These are phyloP conservation scores for Sebastes hubbsi DNA, from an alignment of 2,797 vertebrate species.

Conservation along the genomic window DNA sequence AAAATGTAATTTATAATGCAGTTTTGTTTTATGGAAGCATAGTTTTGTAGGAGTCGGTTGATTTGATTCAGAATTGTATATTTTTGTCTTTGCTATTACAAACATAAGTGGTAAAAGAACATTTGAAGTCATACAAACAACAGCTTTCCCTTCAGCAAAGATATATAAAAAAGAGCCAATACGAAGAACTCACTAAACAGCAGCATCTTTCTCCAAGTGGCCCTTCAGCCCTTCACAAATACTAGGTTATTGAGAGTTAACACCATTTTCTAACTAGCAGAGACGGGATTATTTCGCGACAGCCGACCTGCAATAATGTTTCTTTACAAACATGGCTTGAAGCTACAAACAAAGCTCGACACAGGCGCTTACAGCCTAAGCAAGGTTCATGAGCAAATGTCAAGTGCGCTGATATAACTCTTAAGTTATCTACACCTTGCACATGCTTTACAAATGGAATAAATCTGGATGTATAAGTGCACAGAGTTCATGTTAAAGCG, in stretches of 20 bases:
- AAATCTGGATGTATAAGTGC: neutral
- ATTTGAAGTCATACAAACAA: neutral
- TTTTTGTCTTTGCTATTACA: neutral
- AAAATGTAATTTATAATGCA: no score
- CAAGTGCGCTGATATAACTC: constrained; percentile 39
- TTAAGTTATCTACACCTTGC: constrained; percentile 17
- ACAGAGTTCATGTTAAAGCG: neutral
- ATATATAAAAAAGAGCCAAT: neutral
- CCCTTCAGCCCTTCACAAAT: neutral
- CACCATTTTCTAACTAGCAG: constrained; percentile 15
- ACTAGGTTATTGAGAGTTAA: neutral
- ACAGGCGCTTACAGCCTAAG: constrained; percentile 34
- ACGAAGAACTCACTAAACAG: neutral
- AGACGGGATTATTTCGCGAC: constrained; percentile 34
- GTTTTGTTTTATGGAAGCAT: no score
- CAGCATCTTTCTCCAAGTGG: neutral
- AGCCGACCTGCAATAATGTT: constrained; percentile 39
- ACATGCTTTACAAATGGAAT: constrained; percentile 31
- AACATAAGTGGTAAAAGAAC: neutral
- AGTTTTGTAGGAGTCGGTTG: no score
- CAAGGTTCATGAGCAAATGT: constrained; percentile 27
- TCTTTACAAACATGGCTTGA: constrained; percentile 40
- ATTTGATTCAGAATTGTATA: neutral
- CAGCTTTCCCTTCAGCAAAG: neutral
- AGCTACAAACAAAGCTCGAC: constrained; percentile 54